Evolutionary conservation across 2,888 invertebrate species (phyloP).

Genomic region (Electrophaes corylata): DNA sequence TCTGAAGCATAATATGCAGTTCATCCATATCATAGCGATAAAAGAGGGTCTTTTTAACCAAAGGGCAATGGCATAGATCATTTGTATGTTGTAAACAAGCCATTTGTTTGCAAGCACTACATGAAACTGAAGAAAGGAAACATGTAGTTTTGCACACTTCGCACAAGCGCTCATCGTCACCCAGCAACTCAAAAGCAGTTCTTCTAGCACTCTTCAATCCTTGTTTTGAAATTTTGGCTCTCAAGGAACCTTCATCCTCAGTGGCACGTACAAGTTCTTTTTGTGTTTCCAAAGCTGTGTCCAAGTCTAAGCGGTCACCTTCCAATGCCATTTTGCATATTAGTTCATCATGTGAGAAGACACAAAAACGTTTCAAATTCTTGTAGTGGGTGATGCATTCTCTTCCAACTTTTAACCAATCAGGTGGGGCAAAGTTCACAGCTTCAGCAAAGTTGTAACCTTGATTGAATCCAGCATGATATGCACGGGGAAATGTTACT

Average conservation of each 20-base stretch:
- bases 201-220: slow-evolving; percentile 85
- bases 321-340: slow-evolving; percentile 90
- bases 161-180: slow-evolving; percentile 90
- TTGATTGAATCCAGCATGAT: slow-evolving; percentile 92
- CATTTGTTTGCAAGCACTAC: slow-evolving; percentile 82
- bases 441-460: slow-evolving; percentile 94
- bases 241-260: slow-evolving; percentile 71
- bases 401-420: slow-evolving; percentile 90
- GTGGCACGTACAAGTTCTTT: slow-evolving; percentile 87
- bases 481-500: slow-evolving; percentile 91
- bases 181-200: slow-evolving; percentile 87
- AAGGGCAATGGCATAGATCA: slow-evolving; percentile 84
- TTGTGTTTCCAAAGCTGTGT: slow-evolving; percentile 87
- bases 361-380: slow-evolving; percentile 87
- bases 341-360: slow-evolving; percentile 92
- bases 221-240: slow-evolving; percentile 65
- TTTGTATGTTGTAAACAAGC: slow-evolving; percentile 88
- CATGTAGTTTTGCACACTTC: slow-evolving; percentile 90
- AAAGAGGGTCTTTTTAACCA: slow-evolving; percentile 76
- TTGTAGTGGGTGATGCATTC: slow-evolving; percentile 89
- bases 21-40: slow-evolving; percentile 90
- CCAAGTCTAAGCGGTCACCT: slow-evolving; percentile 86
- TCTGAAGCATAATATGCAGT: slow-evolving; percentile 86
- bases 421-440: slow-evolving; percentile 92
- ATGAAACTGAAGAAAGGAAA: slow-evolving; percentile 89